Base-by-base conservation (phyloP, 23 tunicate genomes). In the Clavelina lepadiformis region DNA sequence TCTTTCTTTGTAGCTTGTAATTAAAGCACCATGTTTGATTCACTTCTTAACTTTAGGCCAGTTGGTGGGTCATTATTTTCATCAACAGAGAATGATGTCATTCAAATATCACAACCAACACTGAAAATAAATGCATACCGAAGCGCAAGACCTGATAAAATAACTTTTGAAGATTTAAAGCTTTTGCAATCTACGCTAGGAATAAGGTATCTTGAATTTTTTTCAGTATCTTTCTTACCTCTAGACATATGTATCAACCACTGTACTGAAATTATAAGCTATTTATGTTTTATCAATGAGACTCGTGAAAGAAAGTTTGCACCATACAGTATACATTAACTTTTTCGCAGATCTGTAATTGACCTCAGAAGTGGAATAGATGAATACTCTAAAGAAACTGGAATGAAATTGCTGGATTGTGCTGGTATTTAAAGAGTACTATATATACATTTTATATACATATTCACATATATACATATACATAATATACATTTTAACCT, bases 321-420 rank as follows among this genome's bases (percentile, higher is more conserved):
- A 54, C 23, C 20, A 13, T 54, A 22, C 23, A 20, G 25, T 19
- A 20, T 13, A 7, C 8, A 54, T 11, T 13, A 54, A 22, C 23
- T 20, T 15, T 50, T 36, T 22, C 46, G 20, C 33, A 79, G 85
- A 33, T 60, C 78, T 45, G 78, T 79, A 28, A 27, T 79, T 5
- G 85, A 79, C 28, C 36, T 79, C 8, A 27, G 85, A 59, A 36
- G 33, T 45, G 49, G 22, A 27, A 35, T 47, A 31, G 68, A 35
- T 25, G 85, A 79, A 59, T 69, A 69, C 41, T 21, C 23, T 13
- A 47, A 46, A 6, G 57, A 49, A 15, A 53, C 38, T 24, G 85
- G 85, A 32, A 5, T 33, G n/a, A 79, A 69, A 44, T 63, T 69
- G 2, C 26, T 79, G 23, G 85, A 79, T 51, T 25, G 34, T 15